Evolutionary conservation across 1,140 invertebrate genomes (phyloP).

Genomic region (Zelostemma sp.): DNA sequence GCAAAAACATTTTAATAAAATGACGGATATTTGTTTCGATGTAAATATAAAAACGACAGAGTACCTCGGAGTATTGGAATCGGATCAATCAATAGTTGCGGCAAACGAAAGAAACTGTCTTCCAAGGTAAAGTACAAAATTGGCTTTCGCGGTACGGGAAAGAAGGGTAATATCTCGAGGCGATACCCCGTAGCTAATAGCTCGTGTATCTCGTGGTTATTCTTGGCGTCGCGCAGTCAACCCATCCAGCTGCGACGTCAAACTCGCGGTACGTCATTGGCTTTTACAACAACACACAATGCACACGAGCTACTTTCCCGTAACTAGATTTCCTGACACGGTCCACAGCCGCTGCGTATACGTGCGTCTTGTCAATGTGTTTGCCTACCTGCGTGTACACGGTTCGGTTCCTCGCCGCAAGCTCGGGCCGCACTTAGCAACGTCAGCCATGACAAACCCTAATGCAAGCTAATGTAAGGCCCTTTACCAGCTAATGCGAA

Average conservation of each 20-base stretch:
- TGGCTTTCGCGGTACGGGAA: no score
- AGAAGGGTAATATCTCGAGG: no score
- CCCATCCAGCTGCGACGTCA: slow-evolving; percentile 14
- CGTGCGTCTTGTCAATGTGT: neutral
- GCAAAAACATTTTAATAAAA: no score
- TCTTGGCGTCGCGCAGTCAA: slow-evolving; percentile 19
- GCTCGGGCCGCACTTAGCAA: neutral
- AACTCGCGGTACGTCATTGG: neutral
- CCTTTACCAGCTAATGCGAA: neutral
- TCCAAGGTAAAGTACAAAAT: no score
- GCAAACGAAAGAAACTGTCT: no score
- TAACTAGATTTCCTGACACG: slow-evolving; percentile 9
- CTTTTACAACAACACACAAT: slow-evolving; percentile 3
- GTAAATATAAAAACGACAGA: no score
- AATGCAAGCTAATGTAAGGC: neutral
- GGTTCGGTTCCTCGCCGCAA: no score
- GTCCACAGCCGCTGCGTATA: neutral
- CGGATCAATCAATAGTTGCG: no score
- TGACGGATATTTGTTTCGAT: no score
- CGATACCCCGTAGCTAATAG: neutral
- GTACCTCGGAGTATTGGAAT: neutral
- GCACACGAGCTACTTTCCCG: slow-evolving; percentile 9
- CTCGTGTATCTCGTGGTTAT: slow-evolving; percentile 33
- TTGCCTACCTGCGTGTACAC: neutral
- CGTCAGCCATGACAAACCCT: neutral